phyloP scores from a whole-genome alignment of 2,113 vertebrate species.

The Gracilinanus agilis region DNA sequence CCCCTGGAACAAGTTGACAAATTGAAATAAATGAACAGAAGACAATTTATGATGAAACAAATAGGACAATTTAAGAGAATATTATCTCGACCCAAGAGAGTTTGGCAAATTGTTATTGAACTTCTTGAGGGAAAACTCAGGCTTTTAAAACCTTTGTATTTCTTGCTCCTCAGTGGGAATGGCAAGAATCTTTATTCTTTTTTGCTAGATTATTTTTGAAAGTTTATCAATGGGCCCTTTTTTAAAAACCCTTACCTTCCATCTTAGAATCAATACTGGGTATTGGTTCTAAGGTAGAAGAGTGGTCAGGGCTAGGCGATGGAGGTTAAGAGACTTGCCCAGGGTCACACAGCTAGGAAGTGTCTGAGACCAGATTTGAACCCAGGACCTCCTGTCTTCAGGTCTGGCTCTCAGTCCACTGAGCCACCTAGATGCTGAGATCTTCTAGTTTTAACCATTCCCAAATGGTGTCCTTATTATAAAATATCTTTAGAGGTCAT shows the following conservation, averaged over 20 bases:
- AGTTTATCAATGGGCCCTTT: background rate
- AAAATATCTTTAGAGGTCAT: background rate
- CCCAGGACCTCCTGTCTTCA: too few relatives aligned
- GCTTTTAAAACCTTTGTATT: background rate
- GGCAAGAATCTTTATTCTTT: conserved; percentile 33
- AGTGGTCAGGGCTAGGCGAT: too few relatives aligned
- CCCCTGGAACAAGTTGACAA: background rate
- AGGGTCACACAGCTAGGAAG: too few relatives aligned
- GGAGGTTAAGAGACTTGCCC: too few relatives aligned
- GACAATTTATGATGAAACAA: background rate
- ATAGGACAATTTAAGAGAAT: background rate
- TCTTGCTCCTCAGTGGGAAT: background rate
- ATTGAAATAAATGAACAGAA: conserved; percentile 29
- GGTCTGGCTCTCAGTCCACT: too few relatives aligned
- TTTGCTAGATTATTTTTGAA: conserved; percentile 25
- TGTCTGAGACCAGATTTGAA: too few relatives aligned
- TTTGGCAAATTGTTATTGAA: conserved; percentile 12
- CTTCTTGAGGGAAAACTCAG: conserved; percentile 20
- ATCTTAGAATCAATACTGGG: too few relatives aligned
- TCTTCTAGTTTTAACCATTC: too few relatives aligned
- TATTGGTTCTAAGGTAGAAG: too few relatives aligned
- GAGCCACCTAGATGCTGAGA: too few relatives aligned
- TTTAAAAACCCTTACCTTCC: background rate
- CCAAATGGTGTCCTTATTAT: too few relatives aligned
- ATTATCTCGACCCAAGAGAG: conserved; percentile 21